Conservation (phyloP, 2,888 invertebrate species). For the Sialis lutaria region DNA sequence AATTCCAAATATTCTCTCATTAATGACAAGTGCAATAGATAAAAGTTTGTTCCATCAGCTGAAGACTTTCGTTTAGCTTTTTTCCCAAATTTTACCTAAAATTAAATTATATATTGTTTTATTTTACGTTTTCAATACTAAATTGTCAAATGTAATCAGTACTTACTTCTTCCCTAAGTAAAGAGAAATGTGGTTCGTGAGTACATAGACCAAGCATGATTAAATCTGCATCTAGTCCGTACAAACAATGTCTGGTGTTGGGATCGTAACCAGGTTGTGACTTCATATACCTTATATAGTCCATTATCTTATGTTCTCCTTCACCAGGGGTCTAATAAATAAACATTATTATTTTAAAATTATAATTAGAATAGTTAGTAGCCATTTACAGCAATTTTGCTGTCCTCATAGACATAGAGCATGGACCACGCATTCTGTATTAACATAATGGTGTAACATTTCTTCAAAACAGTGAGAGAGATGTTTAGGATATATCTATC, state of each 20-base stretch:
- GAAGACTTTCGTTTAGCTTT: constrained; percentile 47
- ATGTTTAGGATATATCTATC: no score
- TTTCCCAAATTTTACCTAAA: constrained; percentile 57
- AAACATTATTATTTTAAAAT: constrained; percentile 7
- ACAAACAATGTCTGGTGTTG: constrained; percentile 88
- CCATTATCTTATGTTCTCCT: constrained; percentile 98
- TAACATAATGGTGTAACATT: no score
- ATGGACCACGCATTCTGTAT: no score
- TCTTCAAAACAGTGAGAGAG: no score
- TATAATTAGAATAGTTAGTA: neutral
- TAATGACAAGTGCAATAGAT: constrained; percentile 77
- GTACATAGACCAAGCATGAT: constrained; percentile 92
- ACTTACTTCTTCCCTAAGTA: constrained; percentile 79
- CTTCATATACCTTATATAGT: constrained; percentile 82
- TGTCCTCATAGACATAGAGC: no score
- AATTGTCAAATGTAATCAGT: neutral
- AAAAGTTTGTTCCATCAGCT: constrained; percentile 85
- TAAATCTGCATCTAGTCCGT: constrained; percentile 93
- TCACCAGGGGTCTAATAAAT: constrained; percentile 72
- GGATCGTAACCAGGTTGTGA: constrained; percentile 71
- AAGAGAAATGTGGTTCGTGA: constrained; percentile 89
- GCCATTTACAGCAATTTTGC: no score
- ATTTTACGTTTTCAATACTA: no score
- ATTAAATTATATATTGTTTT: constrained; percentile 5
- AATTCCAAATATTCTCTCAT: constrained; percentile 83